Evolutionary conservation across 2,797 vertebrate genomes (phyloP), one percentile per base, ranked within the genome.

Genomic region (Liparis tanakae): DNA sequence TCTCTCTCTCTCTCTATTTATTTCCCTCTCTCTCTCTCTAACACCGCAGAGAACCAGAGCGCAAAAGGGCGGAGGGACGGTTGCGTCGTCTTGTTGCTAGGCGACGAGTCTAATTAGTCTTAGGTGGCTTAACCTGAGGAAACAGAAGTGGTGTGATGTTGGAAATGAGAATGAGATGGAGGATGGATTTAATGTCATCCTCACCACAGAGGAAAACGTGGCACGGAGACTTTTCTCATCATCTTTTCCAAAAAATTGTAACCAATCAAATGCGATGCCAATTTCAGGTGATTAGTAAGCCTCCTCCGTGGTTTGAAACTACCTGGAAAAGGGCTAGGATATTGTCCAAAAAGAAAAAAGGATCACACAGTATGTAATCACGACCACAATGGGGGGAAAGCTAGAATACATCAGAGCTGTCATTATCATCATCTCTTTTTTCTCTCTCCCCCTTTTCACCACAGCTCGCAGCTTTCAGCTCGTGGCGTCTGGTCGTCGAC

Each of bases 51-150:
- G 72, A 76, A 54, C 57, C 58, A 70, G 70, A 13, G 25, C 78
- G 62, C 53, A 70, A 72, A 85, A 30, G 79, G 64, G 60, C 5
- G 1, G n/a, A 22, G 70, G 77, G 63, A 44, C 57, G 6, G 53
- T 50, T 70, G 77, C 64, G 65, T 84, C 61, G 59, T 22, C 70
- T 57, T 77, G 86, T 88, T 89, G 85, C 81, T 68, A 79, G 56
- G 87, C 80, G 80, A 84, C 77, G n/a, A 41, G 1, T 55, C 65
- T 81, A 77, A 89, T 88, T 81, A 83, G 68, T 50, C 64, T 57
- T 43, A 10, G 65, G 74, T 58, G 63, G 48, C 58, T 72, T 76
- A 81, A 81, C 64, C 66, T 72, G 78, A 74, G 63, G 41, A 84
- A 76, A 72, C 62, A 67, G 71, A 25, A 73, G 48, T 20, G 36